These are phyloP conservation scores for Spatulosminthurus flaviceps DNA, from an alignment of 2,888 invertebrate species.

Conservation along the genomic window DNA sequence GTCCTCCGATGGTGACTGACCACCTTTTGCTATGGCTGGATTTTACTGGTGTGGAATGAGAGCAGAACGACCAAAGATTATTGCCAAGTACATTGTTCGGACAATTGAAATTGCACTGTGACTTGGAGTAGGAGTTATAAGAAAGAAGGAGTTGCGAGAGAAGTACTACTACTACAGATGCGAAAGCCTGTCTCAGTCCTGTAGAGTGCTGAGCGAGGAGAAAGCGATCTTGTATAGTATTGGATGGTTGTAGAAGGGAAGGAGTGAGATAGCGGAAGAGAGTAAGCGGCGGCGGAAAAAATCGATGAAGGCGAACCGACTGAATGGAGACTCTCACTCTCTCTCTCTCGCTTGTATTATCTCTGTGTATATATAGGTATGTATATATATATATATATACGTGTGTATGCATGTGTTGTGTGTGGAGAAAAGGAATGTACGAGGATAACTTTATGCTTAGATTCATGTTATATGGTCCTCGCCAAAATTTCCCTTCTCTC, in stretches of 20 bases:
- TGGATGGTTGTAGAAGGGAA: neutral
- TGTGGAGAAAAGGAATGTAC: no score
- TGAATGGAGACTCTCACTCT: conserved; percentile 30
- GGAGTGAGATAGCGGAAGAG: conserved; percentile 22
- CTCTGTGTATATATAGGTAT: no score
- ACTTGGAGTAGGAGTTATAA: neutral
- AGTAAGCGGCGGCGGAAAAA: conserved; percentile 32
- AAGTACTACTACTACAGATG: neutral
- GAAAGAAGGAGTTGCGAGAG: neutral
- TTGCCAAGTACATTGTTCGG: conserved; percentile 31
- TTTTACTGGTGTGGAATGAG: neutral
- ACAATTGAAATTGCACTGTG: conserved; percentile 30
- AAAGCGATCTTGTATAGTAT: neutral
- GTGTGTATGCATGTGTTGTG: no score
- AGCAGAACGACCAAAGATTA: conserved; percentile 24
- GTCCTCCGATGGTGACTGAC: neutral
- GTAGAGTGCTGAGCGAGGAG: conserved; percentile 6
- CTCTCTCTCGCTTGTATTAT: no score
- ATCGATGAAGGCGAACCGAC: conserved; percentile 46
- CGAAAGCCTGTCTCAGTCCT: neutral
- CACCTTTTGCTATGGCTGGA: no score
- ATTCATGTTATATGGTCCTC: no score
- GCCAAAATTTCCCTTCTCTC: no score
- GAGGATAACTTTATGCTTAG: no score
- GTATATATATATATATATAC: no score